A percentile compares a stretch with the other conserved stretches of the same genome.
Evolutionary conservation across 2,113 vertebrate genomes (phyloP).

Genomic region (Collichthys lucidus): DNA sequence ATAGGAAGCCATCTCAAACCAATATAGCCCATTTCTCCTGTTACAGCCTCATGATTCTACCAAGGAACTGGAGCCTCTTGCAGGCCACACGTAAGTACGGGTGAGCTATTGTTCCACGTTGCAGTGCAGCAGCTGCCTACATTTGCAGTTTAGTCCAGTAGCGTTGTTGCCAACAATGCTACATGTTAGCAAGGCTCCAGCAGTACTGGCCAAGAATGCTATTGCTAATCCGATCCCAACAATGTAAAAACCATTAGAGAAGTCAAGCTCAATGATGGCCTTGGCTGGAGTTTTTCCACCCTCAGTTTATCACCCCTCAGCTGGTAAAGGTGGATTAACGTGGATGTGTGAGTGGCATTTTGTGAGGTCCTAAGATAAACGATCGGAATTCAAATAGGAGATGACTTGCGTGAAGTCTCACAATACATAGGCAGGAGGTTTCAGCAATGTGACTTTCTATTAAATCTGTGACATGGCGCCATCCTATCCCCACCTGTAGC

Average conservation of each 20-base stretch:
- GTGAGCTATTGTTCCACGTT: constrained; percentile 60
- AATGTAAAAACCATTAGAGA: constrained; percentile 79
- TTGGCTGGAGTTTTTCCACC: constrained; percentile 74
- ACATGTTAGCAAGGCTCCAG: constrained; percentile 66
- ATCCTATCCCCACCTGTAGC: background rate
- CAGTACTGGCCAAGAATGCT: constrained; percentile 62
- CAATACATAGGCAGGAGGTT: constrained; percentile 34
- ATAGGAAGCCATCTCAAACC: constrained; percentile 84
- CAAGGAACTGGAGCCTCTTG: constrained; percentile 60
- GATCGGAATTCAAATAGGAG: constrained; percentile 57
- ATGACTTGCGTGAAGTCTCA: constrained; percentile 44
- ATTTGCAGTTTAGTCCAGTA: constrained; percentile 52
- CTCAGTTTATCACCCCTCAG: constrained; percentile 61
- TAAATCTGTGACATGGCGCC: constrained; percentile 32
- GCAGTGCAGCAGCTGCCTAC: constrained; percentile 61
- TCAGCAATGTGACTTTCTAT: constrained; percentile 43
- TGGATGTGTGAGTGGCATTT: constrained; percentile 66
- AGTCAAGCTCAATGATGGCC: constrained; percentile 67
- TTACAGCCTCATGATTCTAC: constrained; percentile 79
- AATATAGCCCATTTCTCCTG: constrained; percentile 80
- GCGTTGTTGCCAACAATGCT: constrained; percentile 69
- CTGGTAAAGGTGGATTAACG: constrained; percentile 72
- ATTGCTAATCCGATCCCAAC: constrained; percentile 65
- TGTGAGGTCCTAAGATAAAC: constrained; percentile 68
- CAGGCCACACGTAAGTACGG: constrained; percentile 57